phyloP scores from a whole-genome alignment of 2,888 invertebrate genomes.

The Taenaris catops region DNA sequence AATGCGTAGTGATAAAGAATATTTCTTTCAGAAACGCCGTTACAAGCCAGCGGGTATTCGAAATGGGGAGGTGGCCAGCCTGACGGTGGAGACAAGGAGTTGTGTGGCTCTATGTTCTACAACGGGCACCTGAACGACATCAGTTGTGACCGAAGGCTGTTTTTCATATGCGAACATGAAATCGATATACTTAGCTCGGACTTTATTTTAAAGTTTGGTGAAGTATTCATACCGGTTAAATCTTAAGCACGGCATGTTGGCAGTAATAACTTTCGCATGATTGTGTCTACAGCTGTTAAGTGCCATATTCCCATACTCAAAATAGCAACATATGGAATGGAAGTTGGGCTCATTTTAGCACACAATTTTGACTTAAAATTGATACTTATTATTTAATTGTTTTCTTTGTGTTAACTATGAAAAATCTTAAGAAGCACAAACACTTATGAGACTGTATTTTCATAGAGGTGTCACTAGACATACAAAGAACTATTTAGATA shows the following conservation, averaged over 20 bases:
- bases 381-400: no score
- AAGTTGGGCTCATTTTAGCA: no score
- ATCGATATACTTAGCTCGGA: slow-evolving; percentile 24
- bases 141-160: slow-evolving; percentile 37
- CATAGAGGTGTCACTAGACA: no score
- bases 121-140: slow-evolving; percentile 49
- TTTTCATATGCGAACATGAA: slow-evolving; percentile 62
- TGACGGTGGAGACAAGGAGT: slow-evolving; percentile 41
- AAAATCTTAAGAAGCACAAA: no score
- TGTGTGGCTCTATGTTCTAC: slow-evolving; percentile 58
- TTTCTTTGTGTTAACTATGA: no score
- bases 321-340: no score
- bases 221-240: slow-evolving; percentile 7
- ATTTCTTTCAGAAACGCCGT: slow-evolving; percentile 34
- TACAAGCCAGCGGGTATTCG: slow-evolving; percentile 43
- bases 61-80: slow-evolving; percentile 50
- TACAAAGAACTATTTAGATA: no score
- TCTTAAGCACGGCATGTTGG: slow-evolving; percentile 8
- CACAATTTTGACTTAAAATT: no score
- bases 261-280: slow-evolving; percentile 4
- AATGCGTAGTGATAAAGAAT: no score
- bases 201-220: slow-evolving; percentile 27
- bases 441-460: no score
- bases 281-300: no score
- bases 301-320: no score